Evolutionary conservation across 2,797 vertebrate genomes (phyloP).

Genomic region (Lycodopsis pacificus): DNA sequence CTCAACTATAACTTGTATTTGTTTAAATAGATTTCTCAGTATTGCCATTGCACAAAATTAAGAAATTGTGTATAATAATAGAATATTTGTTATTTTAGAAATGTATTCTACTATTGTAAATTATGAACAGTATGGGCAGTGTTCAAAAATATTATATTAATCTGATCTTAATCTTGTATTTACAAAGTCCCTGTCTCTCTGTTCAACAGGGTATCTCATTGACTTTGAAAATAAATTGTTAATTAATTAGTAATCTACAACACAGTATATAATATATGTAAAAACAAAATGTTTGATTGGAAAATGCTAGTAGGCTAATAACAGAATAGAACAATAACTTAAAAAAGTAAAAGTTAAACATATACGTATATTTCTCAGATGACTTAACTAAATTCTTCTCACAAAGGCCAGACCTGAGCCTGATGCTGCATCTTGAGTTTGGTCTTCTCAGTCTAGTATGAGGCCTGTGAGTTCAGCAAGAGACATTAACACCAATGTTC

Average conservation of each 20-base stretch:
- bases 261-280: not conserved
- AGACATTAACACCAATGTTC: not conserved
- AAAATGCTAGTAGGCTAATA: not conserved
- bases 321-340: not conserved
- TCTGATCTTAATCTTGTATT: not conserved
- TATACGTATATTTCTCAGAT: not conserved
- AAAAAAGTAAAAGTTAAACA: not conserved
- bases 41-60: not conserved
- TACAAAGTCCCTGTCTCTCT: not conserved
- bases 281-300: not conserved
- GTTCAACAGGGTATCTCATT: not conserved
- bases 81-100: not conserved
- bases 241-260: not conserved
- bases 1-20: not conserved
- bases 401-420: slow-evolving; percentile 24
- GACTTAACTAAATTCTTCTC: not conserved
- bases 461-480: slow-evolving; percentile 38
- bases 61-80: not conserved
- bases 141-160: not conserved
- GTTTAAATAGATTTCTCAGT: not conserved
- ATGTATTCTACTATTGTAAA: not conserved
- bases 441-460: not conserved
- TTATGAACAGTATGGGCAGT: not conserved
- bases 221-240: not conserved
- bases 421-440: slow-evolving; percentile 9